These are phyloP conservation scores for Channa maculata DNA, from an alignment of 2,113 vertebrate genomes.

Conservation along the genomic window DNA sequence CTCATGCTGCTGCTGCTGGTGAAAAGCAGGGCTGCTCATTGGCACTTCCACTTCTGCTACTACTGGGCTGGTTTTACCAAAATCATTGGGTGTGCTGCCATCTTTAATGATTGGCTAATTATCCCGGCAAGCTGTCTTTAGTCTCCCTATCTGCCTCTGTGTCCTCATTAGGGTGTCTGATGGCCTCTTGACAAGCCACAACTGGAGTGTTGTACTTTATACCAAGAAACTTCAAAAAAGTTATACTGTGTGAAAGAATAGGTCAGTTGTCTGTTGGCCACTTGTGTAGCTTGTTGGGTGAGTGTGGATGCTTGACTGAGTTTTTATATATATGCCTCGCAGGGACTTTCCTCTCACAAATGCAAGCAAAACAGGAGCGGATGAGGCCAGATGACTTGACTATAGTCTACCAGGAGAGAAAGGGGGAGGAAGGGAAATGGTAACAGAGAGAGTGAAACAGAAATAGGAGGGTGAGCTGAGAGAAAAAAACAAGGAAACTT, in stretches of 20 bases:
- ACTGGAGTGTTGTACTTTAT: not conserved
- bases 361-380: constrained; percentile 77
- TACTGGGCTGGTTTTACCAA: constrained; percentile 30
- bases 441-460: constrained; percentile 27
- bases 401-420: constrained; percentile 33
- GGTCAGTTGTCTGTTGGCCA: constrained; percentile 58
- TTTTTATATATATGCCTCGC: constrained; percentile 67
- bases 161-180: not conserved
- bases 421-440: constrained; percentile 29
- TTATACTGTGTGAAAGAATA: constrained; percentile 64
- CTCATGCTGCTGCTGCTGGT: constrained; percentile 30
- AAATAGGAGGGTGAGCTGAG: constrained; percentile 43
- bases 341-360: constrained; percentile 73
- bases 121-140: not conserved
- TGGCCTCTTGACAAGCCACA: not conserved
- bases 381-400: constrained; percentile 78
- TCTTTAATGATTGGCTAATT: constrained; percentile 23
- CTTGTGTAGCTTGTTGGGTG: constrained; percentile 37
- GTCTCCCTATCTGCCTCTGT: not conserved
- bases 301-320: constrained; percentile 59
- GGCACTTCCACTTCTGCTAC: constrained; percentile 10
- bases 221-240: not conserved
- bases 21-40: constrained; percentile 1
- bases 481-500: constrained; percentile 73
- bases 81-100: constrained; percentile 14